Conservation (phyloP, 2,888 invertebrate genomes). For the Cantharis lateralis region DNA sequence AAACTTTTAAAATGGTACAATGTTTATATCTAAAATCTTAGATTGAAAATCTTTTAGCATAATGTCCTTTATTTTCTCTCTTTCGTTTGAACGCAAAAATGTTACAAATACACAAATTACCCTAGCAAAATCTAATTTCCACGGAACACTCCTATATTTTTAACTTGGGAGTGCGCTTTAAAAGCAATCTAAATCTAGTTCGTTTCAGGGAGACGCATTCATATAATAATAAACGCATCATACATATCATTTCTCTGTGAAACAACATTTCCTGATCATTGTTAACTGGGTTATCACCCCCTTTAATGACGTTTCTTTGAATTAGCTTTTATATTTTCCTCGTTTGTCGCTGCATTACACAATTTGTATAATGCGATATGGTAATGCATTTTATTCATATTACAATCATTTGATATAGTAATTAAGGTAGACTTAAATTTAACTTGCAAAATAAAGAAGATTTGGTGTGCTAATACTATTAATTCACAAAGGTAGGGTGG, state of each 20-base stretch:
- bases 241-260: constrained; percentile 56
- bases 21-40: constrained; percentile 28
- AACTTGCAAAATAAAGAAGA: neutral
- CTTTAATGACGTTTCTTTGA: constrained; percentile 33
- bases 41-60: constrained; percentile 26
- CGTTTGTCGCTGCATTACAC: constrained; percentile 27
- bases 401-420: neutral
- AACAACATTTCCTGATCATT: constrained; percentile 55
- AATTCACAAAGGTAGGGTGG: neutral
- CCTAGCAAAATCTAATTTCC: constrained; percentile 26
- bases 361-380: constrained; percentile 15
- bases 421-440: neutral
- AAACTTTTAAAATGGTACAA: constrained; percentile 27
- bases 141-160: constrained; percentile 21
- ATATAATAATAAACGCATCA: constrained; percentile 56
- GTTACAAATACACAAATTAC: constrained; percentile 30
- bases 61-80: constrained; percentile 24
- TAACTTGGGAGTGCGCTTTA: constrained; percentile 19
- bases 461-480: neutral
- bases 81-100: constrained; percentile 21
- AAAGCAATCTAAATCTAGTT: constrained; percentile 23
- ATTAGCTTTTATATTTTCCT: constrained; percentile 14
- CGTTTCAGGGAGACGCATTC: constrained; percentile 42
- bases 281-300: constrained; percentile 49
- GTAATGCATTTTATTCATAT: neutral